Evolutionary conservation across 2,888 invertebrate genomes (phyloP), one percentile per base, ranked within the genome.

Genomic region (Mantis religiosa): DNA sequence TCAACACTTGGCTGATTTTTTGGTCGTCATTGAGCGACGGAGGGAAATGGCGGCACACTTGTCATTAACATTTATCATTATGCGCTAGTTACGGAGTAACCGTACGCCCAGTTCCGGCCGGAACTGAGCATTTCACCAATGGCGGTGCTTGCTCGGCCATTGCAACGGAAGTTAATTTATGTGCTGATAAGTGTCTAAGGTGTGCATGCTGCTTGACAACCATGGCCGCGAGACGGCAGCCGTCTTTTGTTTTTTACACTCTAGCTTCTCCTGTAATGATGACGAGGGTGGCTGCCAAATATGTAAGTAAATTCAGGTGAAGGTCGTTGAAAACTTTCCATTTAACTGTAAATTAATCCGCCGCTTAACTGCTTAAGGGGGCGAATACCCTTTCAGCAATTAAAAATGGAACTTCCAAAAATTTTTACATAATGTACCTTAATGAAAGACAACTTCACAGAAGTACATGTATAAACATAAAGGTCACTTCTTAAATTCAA

Each of bases 31-130:
- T 20, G 15, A 25, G 54, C 14, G 25, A 71, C 15, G 54, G 3
- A 71, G 54, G 25, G 54, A 71, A 71, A 71, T 71, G 54, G 54
- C 54, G 54, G 54, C 54, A 71, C 25, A 71, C 54, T 71, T 71
- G 84, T 84, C 28, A 84, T 84, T 84, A 84, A 25, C 28, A 84
- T 84, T 28, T 30, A 84, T 30, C 34, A 84, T 28, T 84, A 84
- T 84, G 84, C 84, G 84, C 54, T 71, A 84, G 28, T 84, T 30
- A 25, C 84, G 25, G 30, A 84, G 25, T 15, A 84, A 20, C 54
- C 6, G 54, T 71, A 86, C 86, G 86, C 86, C 86, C 86, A 86
- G 81, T 86, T 86, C 86, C 86, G 86, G 86, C 27, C 25, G 54
- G 54, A 9, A 81, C 71, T 27, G 28, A 15, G 86, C 7, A 86